Conservation (phyloP, 1,140 invertebrate genomes). For the Drosophila novamexicana region DNA sequence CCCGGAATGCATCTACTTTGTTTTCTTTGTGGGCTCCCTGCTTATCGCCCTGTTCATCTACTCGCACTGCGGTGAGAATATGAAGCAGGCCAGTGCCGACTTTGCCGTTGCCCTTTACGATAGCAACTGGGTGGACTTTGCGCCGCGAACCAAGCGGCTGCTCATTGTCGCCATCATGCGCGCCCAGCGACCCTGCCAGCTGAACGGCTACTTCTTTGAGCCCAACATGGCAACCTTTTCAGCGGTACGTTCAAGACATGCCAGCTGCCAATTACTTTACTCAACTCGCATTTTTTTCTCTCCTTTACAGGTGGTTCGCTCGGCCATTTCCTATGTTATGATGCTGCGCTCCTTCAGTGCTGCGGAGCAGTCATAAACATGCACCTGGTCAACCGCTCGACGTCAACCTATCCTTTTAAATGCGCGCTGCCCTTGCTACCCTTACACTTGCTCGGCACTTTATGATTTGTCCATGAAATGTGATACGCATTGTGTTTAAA, state of each 20-base stretch:
- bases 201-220: conserved; percentile 67
- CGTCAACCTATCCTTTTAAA: no score
- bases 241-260: conserved; percentile 33
- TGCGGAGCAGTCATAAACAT: not conserved
- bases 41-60: conserved; percentile 69
- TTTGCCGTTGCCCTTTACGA: conserved; percentile 59
- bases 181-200: conserved; percentile 59
- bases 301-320: conserved; percentile 61
- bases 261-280: not conserved
- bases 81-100: conserved; percentile 62
- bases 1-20: conserved; percentile 58
- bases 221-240: conserved; percentile 73
- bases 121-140: conserved; percentile 59
- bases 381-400: not conserved
- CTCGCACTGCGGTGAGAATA: conserved; percentile 68
- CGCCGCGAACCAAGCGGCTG: conserved; percentile 34
- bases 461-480: no score
- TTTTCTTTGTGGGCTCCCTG: conserved; percentile 59
- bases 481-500: no score
- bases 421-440: no score
- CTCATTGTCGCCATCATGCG: conserved; percentile 60
- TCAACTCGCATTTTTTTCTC: not conserved
- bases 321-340: conserved; percentile 70
- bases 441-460: no score
- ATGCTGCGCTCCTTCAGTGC: conserved; percentile 70